Evolutionary conservation across 2,797 vertebrate species (phyloP).

Genomic region (Lagodon rhomboides): DNA sequence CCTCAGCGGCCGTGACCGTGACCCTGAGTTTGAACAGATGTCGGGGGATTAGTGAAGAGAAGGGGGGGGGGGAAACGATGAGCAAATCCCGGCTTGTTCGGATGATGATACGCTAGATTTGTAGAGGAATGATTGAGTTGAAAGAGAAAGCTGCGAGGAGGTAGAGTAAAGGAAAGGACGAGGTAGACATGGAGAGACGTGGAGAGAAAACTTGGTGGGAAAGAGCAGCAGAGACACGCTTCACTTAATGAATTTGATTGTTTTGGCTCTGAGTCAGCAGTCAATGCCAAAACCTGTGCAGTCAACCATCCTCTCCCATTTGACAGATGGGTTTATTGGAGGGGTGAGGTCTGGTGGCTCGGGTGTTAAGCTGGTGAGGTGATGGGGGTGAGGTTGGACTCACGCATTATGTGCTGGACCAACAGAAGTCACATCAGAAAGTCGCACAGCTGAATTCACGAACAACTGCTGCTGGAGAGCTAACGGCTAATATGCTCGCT

Average conservation of each 20-base stretch:
- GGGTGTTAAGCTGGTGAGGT: background rate
- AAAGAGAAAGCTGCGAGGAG: background rate
- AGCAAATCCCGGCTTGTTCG: background rate
- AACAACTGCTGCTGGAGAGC: too few relatives aligned
- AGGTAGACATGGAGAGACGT: background rate
- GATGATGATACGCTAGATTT: background rate
- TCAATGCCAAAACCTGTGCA: background rate
- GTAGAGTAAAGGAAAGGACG: background rate
- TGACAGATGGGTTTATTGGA: conserved; percentile 3
- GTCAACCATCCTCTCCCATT: background rate
- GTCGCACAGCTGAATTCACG: too few relatives aligned
- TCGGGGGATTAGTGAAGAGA: conserved; percentile 16
- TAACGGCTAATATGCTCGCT: too few relatives aligned
- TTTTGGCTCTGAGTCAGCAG: background rate
- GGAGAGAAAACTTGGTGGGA: background rate
- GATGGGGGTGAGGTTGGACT: background rate
- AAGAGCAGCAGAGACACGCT: background rate
- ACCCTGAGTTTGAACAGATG: conserved; percentile 12
- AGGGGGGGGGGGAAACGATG: background rate
- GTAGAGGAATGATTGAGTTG: background rate
- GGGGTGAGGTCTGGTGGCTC: background rate
- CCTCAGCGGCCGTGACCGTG: background rate
- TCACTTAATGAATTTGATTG: conserved; percentile 3
- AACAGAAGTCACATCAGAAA: background rate
- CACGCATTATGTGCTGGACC: background rate